Base-by-base conservation (phyloP, 2,888 invertebrate genomes). In the Hydrotaea diabolus region DNA sequence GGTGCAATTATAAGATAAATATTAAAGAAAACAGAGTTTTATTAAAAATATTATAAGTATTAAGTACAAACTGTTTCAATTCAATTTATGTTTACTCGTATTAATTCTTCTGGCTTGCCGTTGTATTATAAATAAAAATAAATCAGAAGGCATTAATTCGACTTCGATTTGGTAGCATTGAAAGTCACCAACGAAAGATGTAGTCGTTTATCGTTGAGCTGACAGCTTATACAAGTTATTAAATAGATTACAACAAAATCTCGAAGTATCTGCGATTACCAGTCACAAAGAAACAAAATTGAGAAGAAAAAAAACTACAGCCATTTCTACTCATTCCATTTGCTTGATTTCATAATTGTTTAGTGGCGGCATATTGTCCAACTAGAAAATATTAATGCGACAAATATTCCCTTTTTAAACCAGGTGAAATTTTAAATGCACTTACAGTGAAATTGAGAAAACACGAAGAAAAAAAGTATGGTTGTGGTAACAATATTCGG, bases 351-450 rank as follows among this genome's bases (percentile, higher is more conserved):
- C 49, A 49, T 62, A 62, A 62, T 62, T n/a, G 15, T 9, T 23
- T 26, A 59, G 36, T 62, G 1, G 62, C 2, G 31, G 31, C n/a
- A 62, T n/a, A 62, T 62, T 62, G 15, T 4, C 62, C 62, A 62
- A n/a, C 0, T 17, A 31, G 31, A 31, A 62, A 31, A n/a, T 31
- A 62, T 62, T 36, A 62, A 62, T 62, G 62, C 31, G 62, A 62
- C 62, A 62, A 62, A n/a, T 31, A 36, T 62, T 62, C 62, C 31
- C 31, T 31, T 15, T 8, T 62, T 62, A 31, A 36, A 31, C 62
- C 17, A 62, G 31, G 26, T 13, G n/a, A 49, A n/a, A 49, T n/a
- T n/a, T n/a, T 39, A 39, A 13, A 11, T 39, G 1, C 1, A 39
- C 7, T 31, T 31, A 4, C 7, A 4, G 31, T 31, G 7, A 31